phyloP scores from a whole-genome alignment of 2,888 invertebrate species.

The Cephalotes varians region DNA sequence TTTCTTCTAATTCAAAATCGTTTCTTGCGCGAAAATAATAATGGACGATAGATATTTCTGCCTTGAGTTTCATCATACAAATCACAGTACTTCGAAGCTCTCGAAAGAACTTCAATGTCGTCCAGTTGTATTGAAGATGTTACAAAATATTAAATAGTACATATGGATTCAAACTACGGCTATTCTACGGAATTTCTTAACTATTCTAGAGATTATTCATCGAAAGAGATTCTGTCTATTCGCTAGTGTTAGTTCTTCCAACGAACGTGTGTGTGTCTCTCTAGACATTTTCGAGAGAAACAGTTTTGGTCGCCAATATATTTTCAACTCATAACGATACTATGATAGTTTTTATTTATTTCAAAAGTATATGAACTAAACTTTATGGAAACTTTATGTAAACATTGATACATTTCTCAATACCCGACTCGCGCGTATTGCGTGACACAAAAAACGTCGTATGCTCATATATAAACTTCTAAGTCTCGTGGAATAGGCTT shows the following conservation, averaged over 20 bases:
- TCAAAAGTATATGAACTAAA: background rate
- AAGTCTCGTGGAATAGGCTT: constrained; percentile 39
- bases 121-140: constrained; percentile 28
- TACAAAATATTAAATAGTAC: constrained; percentile 29
- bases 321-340: background rate
- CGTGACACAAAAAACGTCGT: background rate
- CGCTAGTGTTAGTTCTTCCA: constrained; percentile 15
- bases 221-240: constrained; percentile 36
- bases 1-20: background rate
- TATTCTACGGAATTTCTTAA: constrained; percentile 33
- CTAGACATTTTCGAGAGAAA: constrained; percentile 12
- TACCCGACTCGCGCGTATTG: background rate
- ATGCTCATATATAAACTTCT: constrained; percentile 18
- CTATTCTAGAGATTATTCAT: constrained; percentile 24
- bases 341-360: constrained; percentile 34
- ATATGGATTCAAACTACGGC: constrained; percentile 17
- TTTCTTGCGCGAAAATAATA: background rate
- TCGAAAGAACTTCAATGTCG: constrained; percentile 29
- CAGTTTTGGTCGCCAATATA: background rate
- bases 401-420: constrained; percentile 24
- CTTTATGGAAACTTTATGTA: constrained; percentile 3
- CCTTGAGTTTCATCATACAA: background rate
- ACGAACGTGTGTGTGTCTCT: constrained; percentile 3
- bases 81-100: background rate
- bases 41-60: background rate